These are phyloP conservation scores for Coregonus sp. DNA, from an alignment of 2,797 vertebrate genomes.

Conservation along the genomic window DNA sequence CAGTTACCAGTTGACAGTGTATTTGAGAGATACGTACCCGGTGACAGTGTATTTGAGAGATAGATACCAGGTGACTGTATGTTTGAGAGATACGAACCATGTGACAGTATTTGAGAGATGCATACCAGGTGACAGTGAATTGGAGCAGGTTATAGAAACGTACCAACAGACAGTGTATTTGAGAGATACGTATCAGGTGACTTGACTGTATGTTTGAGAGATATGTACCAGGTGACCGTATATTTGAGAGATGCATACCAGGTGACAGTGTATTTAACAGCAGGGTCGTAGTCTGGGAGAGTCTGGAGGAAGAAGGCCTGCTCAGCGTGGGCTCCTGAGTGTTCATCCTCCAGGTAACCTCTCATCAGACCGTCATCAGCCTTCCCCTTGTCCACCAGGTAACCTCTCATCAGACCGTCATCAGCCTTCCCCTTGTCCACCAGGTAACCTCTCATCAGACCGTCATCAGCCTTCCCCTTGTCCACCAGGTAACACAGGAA, in stretches of 20 bases:
- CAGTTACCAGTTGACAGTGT: not conserved
- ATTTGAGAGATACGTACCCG: not conserved
- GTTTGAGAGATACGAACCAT: not conserved
- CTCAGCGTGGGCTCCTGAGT: conserved; percentile 81
- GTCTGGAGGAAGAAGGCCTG: conserved; percentile 87
- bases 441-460: conserved; percentile 79
- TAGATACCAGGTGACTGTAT: not conserved
- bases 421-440: conserved; percentile 79
- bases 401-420: conserved; percentile 76
- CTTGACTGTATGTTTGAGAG: not conserved
- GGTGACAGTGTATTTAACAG: conserved; percentile 78
- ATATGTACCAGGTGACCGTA: not conserved
- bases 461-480: conserved; percentile 62
- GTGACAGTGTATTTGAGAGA: not conserved
- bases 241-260: conserved; percentile 66
- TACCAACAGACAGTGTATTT: not conserved
- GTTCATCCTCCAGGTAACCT: conserved; percentile 91
- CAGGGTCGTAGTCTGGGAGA: conserved; percentile 73
- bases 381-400: conserved; percentile 80
- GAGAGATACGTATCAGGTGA: too few species aligned
- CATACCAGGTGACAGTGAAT: not conserved
- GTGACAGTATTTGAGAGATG: not conserved
- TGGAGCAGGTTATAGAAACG: not conserved
- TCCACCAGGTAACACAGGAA: conserved; percentile 90
- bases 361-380: conserved; percentile 61